Base-by-base conservation (phyloP, 2,113 vertebrate species). In the Otocyon megalotis region DNA sequence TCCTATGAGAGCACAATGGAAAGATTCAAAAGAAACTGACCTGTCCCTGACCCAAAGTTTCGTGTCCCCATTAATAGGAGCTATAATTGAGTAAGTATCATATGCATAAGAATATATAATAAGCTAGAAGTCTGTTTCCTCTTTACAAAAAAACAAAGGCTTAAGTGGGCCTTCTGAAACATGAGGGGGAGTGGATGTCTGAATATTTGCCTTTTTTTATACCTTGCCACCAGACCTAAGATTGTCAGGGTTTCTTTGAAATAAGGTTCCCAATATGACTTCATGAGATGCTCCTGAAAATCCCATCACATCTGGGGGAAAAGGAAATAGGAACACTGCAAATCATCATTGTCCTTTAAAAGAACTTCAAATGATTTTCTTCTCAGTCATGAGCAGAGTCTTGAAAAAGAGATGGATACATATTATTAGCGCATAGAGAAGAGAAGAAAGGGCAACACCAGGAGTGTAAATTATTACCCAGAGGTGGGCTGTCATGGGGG, bases 21-120 rank as follows among this genome's bases (percentile, higher is more conserved):
- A 79, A 96, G 9, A 90, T 48, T 97, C 12, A 77, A 97, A 96
- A 80, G 56, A 91, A 53, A 0, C 5, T 83, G 35, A 13, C 2
- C 20, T 86, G 6, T 88, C 95, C 50, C 8, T 95, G 28, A 87
- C 12, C 76, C 95, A 80, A 95, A 26, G 10, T 90, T 97, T 95
- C 74, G 17, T 62, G 2, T 92, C 32, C 92, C 11, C 26, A 85
- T 94, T 91, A 91, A 56, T 50, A 71, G 17, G 14, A 28, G 2
- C 63, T 93, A 88, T 90, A 90, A 67, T 17, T 85, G 79, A 96
- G 63, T 63, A 83, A 93, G 35, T 88, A 82, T 86, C 80, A 35
- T 79, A 80, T 62, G 4, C 26, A 30, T 67, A 54, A 65, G 26
- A 65, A 87, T 89, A 37, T n/a, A 65, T 54, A 92, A 83, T 89